Conservation (phyloP, 2,113 vertebrate genomes). For the Xerus inauris region DNA sequence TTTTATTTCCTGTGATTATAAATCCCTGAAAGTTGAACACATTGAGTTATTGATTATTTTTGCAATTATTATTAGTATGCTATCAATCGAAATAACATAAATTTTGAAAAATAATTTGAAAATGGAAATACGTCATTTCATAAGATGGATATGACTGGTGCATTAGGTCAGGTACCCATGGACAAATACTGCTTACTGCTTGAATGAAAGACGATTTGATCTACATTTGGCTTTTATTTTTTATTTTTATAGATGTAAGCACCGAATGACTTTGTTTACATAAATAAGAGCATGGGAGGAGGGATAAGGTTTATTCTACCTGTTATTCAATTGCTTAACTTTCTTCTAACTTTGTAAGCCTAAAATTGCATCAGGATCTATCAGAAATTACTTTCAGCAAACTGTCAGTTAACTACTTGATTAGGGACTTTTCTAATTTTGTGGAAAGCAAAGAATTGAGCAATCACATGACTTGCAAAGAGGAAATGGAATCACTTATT, state of each 20-base stretch:
- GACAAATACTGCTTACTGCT: background rate
- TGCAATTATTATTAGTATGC: background rate
- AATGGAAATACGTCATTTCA: background rate
- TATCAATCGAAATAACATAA: constrained; percentile 11
- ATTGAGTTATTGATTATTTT: constrained; percentile 46
- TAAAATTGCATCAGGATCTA: background rate
- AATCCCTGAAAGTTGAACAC: constrained; percentile 18
- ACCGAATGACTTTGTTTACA: background rate
- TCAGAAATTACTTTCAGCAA: background rate
- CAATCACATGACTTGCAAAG: background rate
- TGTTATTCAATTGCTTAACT: background rate
- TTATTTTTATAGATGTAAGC: background rate
- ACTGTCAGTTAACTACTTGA: background rate
- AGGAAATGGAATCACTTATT: background rate
- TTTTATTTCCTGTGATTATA: constrained; percentile 23
- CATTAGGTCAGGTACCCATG: background rate
- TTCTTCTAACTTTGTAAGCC: background rate
- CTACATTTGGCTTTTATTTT: background rate
- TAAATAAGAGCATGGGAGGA: background rate
- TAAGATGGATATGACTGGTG: background rate
- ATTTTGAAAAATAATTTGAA: constrained; percentile 37
- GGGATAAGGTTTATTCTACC: background rate
- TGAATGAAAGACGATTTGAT: background rate
- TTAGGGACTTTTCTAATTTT: background rate
- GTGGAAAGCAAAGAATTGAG: background rate